Evolutionary conservation across 2,113 vertebrate genomes (phyloP), one percentile per base, ranked within the genome.

Genomic region (Festucalex cinctus): DNA sequence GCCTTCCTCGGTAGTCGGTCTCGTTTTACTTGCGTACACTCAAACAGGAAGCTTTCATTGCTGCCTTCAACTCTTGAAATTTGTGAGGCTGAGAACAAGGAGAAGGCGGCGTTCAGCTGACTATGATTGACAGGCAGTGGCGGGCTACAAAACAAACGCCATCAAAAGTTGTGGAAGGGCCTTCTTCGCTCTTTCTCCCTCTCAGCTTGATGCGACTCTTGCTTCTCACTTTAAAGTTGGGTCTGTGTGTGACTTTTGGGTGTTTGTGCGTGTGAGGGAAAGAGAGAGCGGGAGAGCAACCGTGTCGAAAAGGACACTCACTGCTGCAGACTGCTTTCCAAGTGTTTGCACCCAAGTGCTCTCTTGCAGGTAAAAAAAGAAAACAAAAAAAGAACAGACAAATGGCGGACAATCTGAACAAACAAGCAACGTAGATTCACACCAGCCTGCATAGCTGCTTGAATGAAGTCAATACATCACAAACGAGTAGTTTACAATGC

Each of bases 81-180:
- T 71, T 77, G 72, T 75, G 51, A 76, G 36, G 60, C 49, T 57
- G 41, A 66, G 59, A 68, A 10, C 19, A 14, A 67, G 56, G 63
- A 61, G 24, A 63, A 65, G 73, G 76, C 19, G 66, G 77, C 73
- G 24, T 75, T 65, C 72, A 5, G 20, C 28, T 71, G 64, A 51
- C 1, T 69, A 39, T 76, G 74, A 84, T 22, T 77, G 83, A 81
- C 75, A 67, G 70, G 51, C 75, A 67, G 70, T 59, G 57, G 12
- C 17, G 17, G 28, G 68, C 64, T 58, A 60, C 54, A 72, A 61
- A 35, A 39, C 22, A 71, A 56, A 79, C 53, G 66, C 62, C 70
- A 57, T 72, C 54, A 70, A 69, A 77, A 71, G 37, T 26, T 77
- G 58, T 51, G 36, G 68, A 28, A 76, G 66, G 78, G 44, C 76